Percentiles rank a stretch among this genome's conserved stretches.
phyloP scores from a whole-genome alignment of 2,888 invertebrate genomes.

The Syrphus vitripennis region DNA sequence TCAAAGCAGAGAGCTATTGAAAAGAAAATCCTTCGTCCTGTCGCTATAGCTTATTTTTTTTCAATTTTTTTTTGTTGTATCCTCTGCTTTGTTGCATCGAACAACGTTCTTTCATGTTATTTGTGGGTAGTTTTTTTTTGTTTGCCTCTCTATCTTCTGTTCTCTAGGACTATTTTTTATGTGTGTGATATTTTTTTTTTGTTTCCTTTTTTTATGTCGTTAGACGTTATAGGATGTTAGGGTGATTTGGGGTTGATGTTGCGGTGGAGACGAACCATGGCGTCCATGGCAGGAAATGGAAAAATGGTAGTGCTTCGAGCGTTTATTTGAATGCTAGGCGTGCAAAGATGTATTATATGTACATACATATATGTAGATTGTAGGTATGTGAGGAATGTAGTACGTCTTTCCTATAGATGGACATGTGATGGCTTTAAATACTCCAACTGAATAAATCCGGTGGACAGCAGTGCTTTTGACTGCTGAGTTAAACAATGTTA shows the following conservation, averaged over 20 bases:
- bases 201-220: not conserved
- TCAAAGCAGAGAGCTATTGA: conserved; percentile 30
- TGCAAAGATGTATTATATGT: not conserved
- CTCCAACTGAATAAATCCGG: conserved; percentile 41
- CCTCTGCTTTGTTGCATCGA: conserved; percentile 26
- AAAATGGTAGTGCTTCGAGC: conserved; percentile 56
- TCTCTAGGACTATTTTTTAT: not conserved
- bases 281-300: conserved; percentile 48
- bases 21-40: conserved; percentile 43
- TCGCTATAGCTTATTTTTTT: conserved; percentile 1
- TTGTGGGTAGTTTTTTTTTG: conserved; percentile 38
- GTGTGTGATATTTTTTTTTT: conserved; percentile 15
- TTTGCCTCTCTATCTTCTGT: not conserved
- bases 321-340: conserved; percentile 56
- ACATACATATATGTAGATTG: not conserved
- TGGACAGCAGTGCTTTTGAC: conserved; percentile 47
- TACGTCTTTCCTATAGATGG: conserved; percentile 10
- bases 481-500: conserved; percentile 31
- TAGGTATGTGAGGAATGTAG: not conserved
- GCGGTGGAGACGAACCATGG: conserved; percentile 22
- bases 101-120: conserved; percentile 62
- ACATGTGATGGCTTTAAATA: conserved; percentile 57
- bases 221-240: conserved; percentile 33
- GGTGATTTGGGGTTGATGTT: conserved; percentile 33
- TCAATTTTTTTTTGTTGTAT: not conserved